phyloP scores from a whole-genome alignment of 2,113 vertebrate genomes.

The Oncorhynchus gorbuscha region DNA sequence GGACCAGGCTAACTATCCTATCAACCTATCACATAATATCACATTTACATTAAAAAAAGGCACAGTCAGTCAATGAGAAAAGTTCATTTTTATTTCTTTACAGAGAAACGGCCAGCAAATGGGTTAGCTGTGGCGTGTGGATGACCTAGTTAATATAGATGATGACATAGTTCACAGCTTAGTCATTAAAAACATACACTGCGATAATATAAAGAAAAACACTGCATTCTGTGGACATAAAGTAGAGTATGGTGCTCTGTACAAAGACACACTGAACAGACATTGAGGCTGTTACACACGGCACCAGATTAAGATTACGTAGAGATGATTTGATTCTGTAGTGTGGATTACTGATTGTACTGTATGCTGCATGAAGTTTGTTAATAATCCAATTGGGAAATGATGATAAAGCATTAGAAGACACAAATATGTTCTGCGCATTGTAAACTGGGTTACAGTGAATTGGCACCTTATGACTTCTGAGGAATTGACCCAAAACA shows the following conservation, averaged over 20 bases:
- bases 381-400: conserved; percentile 59
- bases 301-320: conserved; percentile 56
- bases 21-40: neutral
- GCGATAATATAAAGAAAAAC: conserved; percentile 70
- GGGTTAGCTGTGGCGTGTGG: conserved; percentile 90
- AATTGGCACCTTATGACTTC: conserved; percentile 53
- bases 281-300: conserved; percentile 59
- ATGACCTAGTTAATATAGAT: conserved; percentile 79
- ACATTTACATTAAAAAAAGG: neutral
- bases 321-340: conserved; percentile 38
- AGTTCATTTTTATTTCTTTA: conserved; percentile 76
- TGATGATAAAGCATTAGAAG: conserved; percentile 64
- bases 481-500: conserved; percentile 25
- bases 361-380: conserved; percentile 52
- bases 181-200: conserved; percentile 59
- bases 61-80: conserved; percentile 52
- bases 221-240: conserved; percentile 63
- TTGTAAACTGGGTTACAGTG: conserved; percentile 42
- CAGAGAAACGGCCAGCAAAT: conserved; percentile 83
- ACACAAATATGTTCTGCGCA: conserved; percentile 55
- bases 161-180: conserved; percentile 71
- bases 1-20: too few relatives aligned
- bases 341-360: conserved; percentile 50
- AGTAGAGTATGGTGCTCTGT: conserved; percentile 22
- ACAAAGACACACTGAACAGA: conserved; percentile 45